Conservation (phyloP, 2,113 vertebrate genomes). For the Erpornis zantholeuca region DNA sequence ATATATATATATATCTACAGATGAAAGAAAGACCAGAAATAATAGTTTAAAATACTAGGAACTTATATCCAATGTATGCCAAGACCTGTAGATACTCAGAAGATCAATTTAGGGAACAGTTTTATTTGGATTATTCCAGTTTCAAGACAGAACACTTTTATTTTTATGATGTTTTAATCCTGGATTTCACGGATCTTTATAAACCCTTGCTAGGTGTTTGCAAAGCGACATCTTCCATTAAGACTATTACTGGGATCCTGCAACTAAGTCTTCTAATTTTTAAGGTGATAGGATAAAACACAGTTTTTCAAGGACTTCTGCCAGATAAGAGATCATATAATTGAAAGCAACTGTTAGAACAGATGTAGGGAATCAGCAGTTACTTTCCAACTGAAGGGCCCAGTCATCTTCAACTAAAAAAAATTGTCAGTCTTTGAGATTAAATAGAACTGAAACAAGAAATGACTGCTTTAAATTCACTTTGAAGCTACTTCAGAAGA, state of each 20-base stretch:
- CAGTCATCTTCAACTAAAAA: conserved; percentile 1
- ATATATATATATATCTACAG: background rate
- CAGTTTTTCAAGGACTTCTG: background rate
- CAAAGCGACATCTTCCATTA: background rate
- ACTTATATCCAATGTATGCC: background rate
- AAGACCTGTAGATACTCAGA: background rate
- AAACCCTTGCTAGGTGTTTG: background rate
- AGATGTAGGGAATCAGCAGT: background rate
- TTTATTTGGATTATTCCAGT: background rate
- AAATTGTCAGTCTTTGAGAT: background rate
- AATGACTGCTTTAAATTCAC: conserved; percentile 27
- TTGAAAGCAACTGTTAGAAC: background rate
- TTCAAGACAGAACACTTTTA: background rate
- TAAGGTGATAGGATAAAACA: background rate
- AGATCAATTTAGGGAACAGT: background rate
- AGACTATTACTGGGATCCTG: background rate
- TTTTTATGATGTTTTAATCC: background rate
- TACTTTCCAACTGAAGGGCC: background rate
- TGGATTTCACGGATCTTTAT: background rate
- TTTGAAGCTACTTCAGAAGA: conserved; percentile 38
- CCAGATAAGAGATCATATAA: background rate
- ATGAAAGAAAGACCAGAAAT: background rate
- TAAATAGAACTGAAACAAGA: conserved; percentile 20
- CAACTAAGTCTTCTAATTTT: background rate
- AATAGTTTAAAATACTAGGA: background rate